Evolutionary conservation across 1,140 invertebrate genomes (phyloP), one percentile per base, ranked within the genome.

Genomic region (Plodia interpunctella): DNA sequence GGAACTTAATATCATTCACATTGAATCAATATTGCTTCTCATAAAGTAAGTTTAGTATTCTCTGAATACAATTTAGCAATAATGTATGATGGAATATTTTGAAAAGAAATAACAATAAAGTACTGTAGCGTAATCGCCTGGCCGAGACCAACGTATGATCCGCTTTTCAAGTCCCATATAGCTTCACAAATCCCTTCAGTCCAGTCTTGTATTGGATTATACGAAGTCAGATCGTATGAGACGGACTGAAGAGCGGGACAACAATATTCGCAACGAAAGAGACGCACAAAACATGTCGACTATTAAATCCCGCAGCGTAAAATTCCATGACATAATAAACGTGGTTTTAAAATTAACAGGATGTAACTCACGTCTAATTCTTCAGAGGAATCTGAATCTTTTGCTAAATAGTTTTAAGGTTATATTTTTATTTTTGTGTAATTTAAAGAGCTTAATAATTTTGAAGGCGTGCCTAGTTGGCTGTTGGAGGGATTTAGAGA

Each of bases 381-480:
- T 3, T n/a, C 8, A 28, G 6, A 20, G 10, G 15, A 70, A 74
- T 53, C 52, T 65, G 15, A 38, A 53, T 35, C 64, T 60, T 72
- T 63, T n/a, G n/a, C n/a, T n/a, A n/a, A 3, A 44, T 10, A 0
- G 0, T 8, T 35, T 6, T 9, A 76, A 53, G 56, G 76, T 74
- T 44, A n/a, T 2, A 3, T 10, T 44, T 59, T 0, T 62, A 56
- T 72, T 68, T 78, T 8, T 0, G 54, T 18, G 15, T 10, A 0
- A 19, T 70, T 68, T 67, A 74, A 80, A 80, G 80, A 70, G 78
- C 78, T 86, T 87, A 87, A 84, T 84, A 84, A 88, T 86, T 86
- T 88, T 72, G 72, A 80, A 83, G 83, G 84, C 86, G 83, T 88
- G 84, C 81, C 76, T 86, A 82, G 86, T 87, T 88, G 84, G 76